phyloP scores from a whole-genome alignment of 1,140 invertebrate genomes.

The Drosophila nasuta region DNA sequence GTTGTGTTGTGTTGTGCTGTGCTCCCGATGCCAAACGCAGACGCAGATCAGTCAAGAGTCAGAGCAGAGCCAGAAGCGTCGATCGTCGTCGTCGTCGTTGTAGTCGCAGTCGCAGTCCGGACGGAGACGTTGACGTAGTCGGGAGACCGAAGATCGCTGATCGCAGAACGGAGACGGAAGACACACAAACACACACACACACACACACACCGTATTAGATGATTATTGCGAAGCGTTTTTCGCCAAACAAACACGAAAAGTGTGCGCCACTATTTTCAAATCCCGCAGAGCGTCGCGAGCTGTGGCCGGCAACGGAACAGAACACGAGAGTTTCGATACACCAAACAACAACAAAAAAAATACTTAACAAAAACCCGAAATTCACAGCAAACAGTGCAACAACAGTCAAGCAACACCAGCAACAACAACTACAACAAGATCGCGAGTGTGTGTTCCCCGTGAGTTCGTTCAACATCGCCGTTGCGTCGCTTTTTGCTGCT shows the following conservation, averaged over 20 bases:
- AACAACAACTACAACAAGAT: background rate
- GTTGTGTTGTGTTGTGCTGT: constrained; percentile 19
- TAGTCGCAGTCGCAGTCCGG: constrained; percentile 40
- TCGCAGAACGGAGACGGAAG: constrained; percentile 32
- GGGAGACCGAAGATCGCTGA: constrained; percentile 5
- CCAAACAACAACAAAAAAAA: background rate
- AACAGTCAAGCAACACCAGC: constrained; percentile 9
- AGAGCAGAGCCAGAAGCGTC: constrained; percentile 28
- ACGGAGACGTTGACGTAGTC: constrained; percentile 38
- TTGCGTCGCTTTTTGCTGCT: constrained; percentile 14
- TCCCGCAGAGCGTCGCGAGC: constrained; percentile 70
- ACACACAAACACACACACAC: background rate
- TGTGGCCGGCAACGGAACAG: constrained; percentile 57
- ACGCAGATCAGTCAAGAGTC: constrained; percentile 61
- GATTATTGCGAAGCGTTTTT: constrained; percentile 57
- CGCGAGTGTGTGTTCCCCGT: constrained; percentile 23
- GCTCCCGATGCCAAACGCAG: constrained; percentile 51
- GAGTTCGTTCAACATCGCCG: constrained; percentile 37
- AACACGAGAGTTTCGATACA: constrained; percentile 28
- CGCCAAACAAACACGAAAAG: constrained; percentile 61
- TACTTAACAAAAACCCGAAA: constrained; percentile 9
- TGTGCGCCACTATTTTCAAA: constrained; percentile 66
- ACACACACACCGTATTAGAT: constrained; percentile 40
- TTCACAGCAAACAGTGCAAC: constrained; percentile 32
- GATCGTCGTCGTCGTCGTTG: constrained; percentile 31